phyloP scores from a whole-genome alignment of 1,140 invertebrate genomes.

The Drosophila leontia region DNA sequence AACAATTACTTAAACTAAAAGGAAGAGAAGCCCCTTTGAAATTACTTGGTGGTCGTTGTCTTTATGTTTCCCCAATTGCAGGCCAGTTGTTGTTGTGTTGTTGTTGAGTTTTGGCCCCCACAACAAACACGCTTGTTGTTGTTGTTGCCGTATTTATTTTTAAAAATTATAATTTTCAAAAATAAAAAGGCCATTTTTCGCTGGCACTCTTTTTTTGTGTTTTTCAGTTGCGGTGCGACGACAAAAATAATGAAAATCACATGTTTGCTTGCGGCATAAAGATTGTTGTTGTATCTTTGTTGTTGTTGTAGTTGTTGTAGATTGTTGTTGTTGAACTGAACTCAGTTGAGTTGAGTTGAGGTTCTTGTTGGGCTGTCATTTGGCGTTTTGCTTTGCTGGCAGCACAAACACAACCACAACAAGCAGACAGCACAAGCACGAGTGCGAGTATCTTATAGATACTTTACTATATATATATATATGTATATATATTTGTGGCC shows the following conservation, averaged over 20 bases:
- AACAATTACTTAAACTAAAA: not conserved
- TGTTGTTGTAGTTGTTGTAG: conserved; percentile 16
- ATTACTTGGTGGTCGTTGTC: conserved; percentile 10
- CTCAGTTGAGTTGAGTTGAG: conserved; percentile 28
- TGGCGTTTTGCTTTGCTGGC: conserved; percentile 76
- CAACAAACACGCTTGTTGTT: conserved; percentile 30
- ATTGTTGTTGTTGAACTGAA: conserved; percentile 3
- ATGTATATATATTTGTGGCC: not conserved
- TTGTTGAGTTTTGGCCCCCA: conserved; percentile 33
- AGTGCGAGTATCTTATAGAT: conserved; percentile 45
- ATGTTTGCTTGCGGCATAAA: conserved; percentile 82
- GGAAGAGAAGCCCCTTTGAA: not conserved
- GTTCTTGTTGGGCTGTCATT: conserved; percentile 59
- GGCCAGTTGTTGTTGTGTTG: conserved; percentile 2
- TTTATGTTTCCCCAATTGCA: conserved; percentile 20
- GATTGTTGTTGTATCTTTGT: conserved; percentile 25
- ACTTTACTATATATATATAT: conserved; percentile 34
- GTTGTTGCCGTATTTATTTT: conserved; percentile 62
- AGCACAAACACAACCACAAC: conserved; percentile 50
- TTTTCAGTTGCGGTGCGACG: conserved; percentile 53
- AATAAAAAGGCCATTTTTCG: conserved; percentile 66
- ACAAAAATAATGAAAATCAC: conserved; percentile 83
- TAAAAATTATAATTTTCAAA: conserved; percentile 82
- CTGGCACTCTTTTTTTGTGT: not conserved
- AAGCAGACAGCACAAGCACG: conserved; percentile 8